Percentiles rank a stretch among this genome's conserved stretches.
Conservation (phyloP, 53 echinoderm and acorn worm genomes). For the Paelopatides confundens region DNA sequence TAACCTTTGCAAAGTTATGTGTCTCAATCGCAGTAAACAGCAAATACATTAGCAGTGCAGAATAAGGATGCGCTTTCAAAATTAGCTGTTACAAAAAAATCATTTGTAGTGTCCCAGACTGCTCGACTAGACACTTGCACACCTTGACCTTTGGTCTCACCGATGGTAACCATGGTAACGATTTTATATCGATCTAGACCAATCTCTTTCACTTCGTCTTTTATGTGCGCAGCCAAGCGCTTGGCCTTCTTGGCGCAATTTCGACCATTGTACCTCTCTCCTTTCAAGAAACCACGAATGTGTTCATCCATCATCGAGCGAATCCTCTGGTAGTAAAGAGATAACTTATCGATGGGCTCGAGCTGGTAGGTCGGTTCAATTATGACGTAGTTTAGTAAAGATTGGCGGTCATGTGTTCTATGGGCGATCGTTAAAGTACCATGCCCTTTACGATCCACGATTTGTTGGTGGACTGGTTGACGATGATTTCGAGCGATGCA, state of each 20-base stretch:
- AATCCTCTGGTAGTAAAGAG: conserved; percentile 55
- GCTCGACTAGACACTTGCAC: conserved; percentile 68
- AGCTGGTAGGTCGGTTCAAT: conserved; percentile 80
- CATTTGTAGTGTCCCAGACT: conserved; percentile 68
- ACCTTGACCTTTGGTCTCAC: conserved; percentile 64
- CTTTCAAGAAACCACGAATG: conserved; percentile 50
- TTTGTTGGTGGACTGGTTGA: conserved; percentile 66
- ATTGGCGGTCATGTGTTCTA: conserved; percentile 48
- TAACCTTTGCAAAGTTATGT: too few species aligned
- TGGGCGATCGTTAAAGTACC: conserved; percentile 73
- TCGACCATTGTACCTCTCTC: conserved; percentile 62
- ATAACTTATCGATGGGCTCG: conserved; percentile 62
- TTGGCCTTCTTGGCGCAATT: conserved; percentile 64
- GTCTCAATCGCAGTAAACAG: conserved; percentile 81
- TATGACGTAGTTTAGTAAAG: neutral
- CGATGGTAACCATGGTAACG: conserved; percentile 78
- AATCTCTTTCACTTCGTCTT: conserved; percentile 73
- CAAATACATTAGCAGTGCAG: conserved; percentile 84
- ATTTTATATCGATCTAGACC: conserved; percentile 76
- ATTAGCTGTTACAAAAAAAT: conserved; percentile 69
- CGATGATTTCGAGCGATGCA: conserved; percentile 75
- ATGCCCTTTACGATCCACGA: conserved; percentile 64
- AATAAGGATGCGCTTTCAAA: conserved; percentile 79
- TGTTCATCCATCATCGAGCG: conserved; percentile 59
- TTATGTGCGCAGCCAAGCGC: conserved; percentile 67